Conservation (phyloP, 2,888 invertebrate species). For the Camptogramma bilineatum region DNA sequence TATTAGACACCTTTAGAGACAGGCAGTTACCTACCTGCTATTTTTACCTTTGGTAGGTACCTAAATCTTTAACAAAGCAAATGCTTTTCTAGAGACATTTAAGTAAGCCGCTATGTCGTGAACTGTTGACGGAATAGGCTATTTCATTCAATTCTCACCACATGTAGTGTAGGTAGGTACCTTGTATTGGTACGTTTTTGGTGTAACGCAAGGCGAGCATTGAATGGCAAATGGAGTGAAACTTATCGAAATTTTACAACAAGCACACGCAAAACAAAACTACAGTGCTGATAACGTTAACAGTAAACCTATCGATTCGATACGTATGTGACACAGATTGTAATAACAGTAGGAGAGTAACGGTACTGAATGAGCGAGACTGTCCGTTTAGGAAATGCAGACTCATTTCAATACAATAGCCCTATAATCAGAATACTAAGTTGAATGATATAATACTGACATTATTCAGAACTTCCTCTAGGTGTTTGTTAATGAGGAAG, state of each 20-base stretch:
- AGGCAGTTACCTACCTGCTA: background rate
- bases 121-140: slow-evolving; percentile 1
- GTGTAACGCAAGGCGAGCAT: background rate
- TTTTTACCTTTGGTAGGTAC: background rate
- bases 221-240: slow-evolving; percentile 7
- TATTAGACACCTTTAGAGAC: background rate
- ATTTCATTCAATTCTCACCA: background rate
- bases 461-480: slow-evolving; percentile 36
- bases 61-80: background rate
- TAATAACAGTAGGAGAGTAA: slow-evolving; percentile 47
- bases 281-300: slow-evolving; percentile 62
- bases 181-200: background rate
- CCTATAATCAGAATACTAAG: slow-evolving; percentile 42
- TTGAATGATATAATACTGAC: slow-evolving; percentile 38
- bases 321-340: slow-evolving; percentile 36
- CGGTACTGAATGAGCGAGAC: slow-evolving; percentile 56
- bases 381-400: slow-evolving; percentile 49
- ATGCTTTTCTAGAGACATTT: background rate
- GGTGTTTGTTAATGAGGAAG: background rate
- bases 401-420: slow-evolving; percentile 52
- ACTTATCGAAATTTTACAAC: slow-evolving; percentile 12
- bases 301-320: slow-evolving; percentile 67
- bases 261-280: slow-evolving; percentile 18
- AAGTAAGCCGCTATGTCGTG: background rate
- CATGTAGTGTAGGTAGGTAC: too few species aligned